Evolutionary conservation across 2,113 vertebrate species (phyloP), one percentile per base, ranked within the genome.

Genomic region (Oreocharis arfaki): DNA sequence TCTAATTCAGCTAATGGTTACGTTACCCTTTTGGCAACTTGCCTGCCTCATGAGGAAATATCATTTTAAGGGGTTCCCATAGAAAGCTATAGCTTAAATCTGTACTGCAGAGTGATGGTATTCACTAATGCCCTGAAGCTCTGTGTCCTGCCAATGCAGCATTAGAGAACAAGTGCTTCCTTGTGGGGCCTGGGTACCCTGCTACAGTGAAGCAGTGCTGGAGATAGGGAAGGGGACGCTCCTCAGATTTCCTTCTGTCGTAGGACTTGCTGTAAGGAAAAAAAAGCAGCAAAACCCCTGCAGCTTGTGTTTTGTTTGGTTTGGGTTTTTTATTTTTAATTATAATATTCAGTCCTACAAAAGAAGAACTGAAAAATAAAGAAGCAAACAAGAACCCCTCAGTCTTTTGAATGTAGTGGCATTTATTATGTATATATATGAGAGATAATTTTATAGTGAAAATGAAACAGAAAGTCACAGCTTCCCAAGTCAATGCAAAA

Each of bases 1-100:
- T 94, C 71, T 57, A 86, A 85, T 91, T 91, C 81, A 77, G 50
- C 75, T 88, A 85, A 93, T 87, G 75, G 80, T 77, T 89, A 65
- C 71, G 71, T 93, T 88, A 70, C 53, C 39, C 30, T 85, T 95
- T 64, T 87, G 92, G 82, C 84, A 90, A 50, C 46, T 55, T 83
- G 56, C 68, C 89, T 73, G 41, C 23, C 78, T 94, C 47, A 42
- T 90, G 67, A 85, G 81, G 41, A 94, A 92, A 68, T 85, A 64
- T 77, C 24, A 57, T 89, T 95, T 92, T 69, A 63, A 75, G 69
- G 56, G 32, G 41, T 92, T 89, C 83, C 55, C 56, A 67, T 60
- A 59, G 76, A 60, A 95, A 84, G 44, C 73, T 35, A 37, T 86
- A 88, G 46, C 56, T 70, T 61, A 64, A 84, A 33, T 68, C 65